Evolutionary conservation across 2,888 invertebrate genomes (phyloP), one percentile per base, ranked within the genome.

Genomic region (Papilio protenor): DNA sequence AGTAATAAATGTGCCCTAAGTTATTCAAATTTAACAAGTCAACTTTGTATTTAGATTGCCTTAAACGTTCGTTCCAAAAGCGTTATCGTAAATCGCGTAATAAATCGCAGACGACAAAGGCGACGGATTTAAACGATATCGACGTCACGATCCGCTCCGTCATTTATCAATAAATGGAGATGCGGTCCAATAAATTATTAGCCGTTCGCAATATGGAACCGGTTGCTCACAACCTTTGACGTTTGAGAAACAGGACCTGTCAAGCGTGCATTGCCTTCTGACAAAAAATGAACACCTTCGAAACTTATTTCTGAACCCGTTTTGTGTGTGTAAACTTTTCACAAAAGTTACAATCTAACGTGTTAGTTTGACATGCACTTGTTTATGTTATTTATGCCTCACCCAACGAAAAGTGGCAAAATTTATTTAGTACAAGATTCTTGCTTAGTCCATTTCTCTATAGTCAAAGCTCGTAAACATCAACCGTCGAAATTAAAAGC

Each of bases 121-220:
- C 77, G 79, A 77, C 76, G 66, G 79, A 75, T 80, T 77, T 75
- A 69, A 80, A 75, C 77, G 76, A 76, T 74, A 76, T 77, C 76
- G 40, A 61, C 78, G 77, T 79, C 80, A 80, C 78, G 78, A 76
- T 73, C 33, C 55, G 73, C 71, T 81, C 82, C 87, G 86, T 85
- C 87, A 84, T 90, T 88, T 88, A 89, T 90, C 89, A 90, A 90
- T 89, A 89, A 89, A 89, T 87, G 86, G 87, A 85, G 87, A 89
- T 88, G 88, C 85, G 88, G 85, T 84, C 81, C 88, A 85, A 90
- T 91, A 90, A 90, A 90, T 91, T 90, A 90, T 88, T 85, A 84
- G 82, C 76, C 83, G 79, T 81, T 82, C 82, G 86, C 87, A 87
- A 89, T 90, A 90, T 89, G 87, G 79, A 71, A 84, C 83, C 83